These are phyloP conservation scores for Cebidichthys violaceus DNA, from an alignment of 2,113 vertebrate genomes.

Conservation along the genomic window DNA sequence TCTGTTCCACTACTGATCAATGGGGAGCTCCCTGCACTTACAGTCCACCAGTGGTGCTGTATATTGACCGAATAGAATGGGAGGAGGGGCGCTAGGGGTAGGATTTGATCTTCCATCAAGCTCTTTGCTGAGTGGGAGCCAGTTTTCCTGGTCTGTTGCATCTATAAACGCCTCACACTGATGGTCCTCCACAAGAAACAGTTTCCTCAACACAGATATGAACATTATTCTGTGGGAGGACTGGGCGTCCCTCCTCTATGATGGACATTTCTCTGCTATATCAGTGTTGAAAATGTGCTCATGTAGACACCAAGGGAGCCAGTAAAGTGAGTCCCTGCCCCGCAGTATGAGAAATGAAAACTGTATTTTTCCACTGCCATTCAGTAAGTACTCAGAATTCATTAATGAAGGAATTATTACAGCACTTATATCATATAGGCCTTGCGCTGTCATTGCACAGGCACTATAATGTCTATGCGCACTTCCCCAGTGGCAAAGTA, in stretches of 20 bases:
- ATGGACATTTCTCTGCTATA: conserved; percentile 32
- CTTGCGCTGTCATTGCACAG: conserved; percentile 46
- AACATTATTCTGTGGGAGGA: conserved; percentile 26
- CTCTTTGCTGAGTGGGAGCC: conserved; percentile 43
- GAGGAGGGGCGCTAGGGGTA: neutral
- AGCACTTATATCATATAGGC: conserved; percentile 28
- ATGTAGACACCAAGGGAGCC: conserved; percentile 19
- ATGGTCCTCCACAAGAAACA: conserved; percentile 47
- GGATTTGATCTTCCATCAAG: conserved; percentile 20
- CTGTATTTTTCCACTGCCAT: conserved; percentile 7
- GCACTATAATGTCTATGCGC: conserved; percentile 20
- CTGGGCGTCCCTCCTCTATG: conserved; percentile 27
- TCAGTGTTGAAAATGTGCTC: conserved; percentile 27
- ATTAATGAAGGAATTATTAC: conserved; percentile 41
- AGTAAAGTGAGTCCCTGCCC: conserved; percentile 13
- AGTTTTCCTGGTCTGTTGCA: conserved; percentile 52
- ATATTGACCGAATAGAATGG: conserved; percentile 44
- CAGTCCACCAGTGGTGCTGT: conserved; percentile 58
- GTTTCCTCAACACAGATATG: conserved; percentile 54
- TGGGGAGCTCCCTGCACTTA: conserved; percentile 75
- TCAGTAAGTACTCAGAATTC: conserved; percentile 23
- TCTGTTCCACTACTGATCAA: conserved; percentile 69
- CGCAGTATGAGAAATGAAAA: conserved; percentile 8
- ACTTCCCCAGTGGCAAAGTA: conserved; percentile 39
- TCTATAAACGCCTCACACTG: conserved; percentile 25